Evolutionary conservation across 1,140 invertebrate species (phyloP).

Genomic region (Drosophila neocordata): DNA sequence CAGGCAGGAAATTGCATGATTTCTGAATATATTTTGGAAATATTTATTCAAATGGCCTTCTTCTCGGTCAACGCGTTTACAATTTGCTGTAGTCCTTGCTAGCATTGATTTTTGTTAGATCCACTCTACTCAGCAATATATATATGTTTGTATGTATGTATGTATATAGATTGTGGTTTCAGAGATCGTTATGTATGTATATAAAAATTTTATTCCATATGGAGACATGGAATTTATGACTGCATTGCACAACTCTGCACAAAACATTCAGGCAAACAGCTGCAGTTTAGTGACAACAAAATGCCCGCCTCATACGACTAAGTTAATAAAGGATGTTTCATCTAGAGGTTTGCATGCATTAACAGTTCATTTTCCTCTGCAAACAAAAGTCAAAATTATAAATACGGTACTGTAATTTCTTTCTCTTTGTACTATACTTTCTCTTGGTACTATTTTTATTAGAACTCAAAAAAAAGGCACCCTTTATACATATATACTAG

Average conservation of each 20-base stretch:
- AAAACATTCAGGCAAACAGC: slow-evolving; percentile 4
- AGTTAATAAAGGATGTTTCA: neutral
- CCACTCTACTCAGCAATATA: too few species aligned
- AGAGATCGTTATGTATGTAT: too few species aligned
- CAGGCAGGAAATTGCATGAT: slow-evolving; percentile 9
- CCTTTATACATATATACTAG: neutral
- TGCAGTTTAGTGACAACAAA: slow-evolving; percentile 38
- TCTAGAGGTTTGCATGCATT: neutral
- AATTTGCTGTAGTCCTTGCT: neutral
- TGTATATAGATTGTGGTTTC: too few species aligned
- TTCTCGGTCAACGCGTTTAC: neutral
- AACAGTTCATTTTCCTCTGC: too few species aligned
- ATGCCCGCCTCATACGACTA: neutral
- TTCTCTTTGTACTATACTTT: too few species aligned
- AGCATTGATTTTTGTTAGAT: neutral
- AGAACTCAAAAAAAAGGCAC: neutral
- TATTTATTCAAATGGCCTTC: slow-evolving; percentile 11
- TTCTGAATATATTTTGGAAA: slow-evolving; percentile 8
- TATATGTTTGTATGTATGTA: too few species aligned
- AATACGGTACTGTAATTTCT: too few species aligned
- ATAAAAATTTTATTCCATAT: neutral
- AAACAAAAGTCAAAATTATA: too few species aligned
- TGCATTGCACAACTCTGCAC: slow-evolving; percentile 18
- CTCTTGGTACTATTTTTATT: too few species aligned
- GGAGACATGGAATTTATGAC: slow-evolving; percentile 21